A percentile compares a stretch with the other conserved stretches of the same genome.
phyloP scores from a whole-genome alignment of 2,113 vertebrate species.

The Grammomys surdaster region DNA sequence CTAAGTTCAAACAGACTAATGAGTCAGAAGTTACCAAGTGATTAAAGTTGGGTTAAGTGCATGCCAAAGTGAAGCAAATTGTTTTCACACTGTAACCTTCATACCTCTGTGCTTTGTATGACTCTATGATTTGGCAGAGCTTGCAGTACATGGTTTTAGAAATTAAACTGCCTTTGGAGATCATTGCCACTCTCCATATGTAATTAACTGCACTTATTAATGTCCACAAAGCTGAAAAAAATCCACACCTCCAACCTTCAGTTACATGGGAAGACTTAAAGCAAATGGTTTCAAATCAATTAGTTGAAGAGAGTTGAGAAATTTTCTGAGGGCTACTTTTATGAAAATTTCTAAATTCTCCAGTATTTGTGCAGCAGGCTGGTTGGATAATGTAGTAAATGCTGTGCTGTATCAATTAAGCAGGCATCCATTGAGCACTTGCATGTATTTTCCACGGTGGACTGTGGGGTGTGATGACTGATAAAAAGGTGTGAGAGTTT shows the following conservation, averaged over 20 bases:
- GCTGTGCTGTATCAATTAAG: constrained; percentile 40
- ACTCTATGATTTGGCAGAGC: constrained; percentile 62
- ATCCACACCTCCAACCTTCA: neutral
- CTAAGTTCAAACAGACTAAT: constrained; percentile 30
- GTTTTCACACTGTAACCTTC: constrained; percentile 49
- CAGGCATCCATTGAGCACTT: constrained; percentile 37
- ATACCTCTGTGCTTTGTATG: constrained; percentile 67
- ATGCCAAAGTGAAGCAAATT: constrained; percentile 28
- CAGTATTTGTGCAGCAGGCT: constrained; percentile 10
- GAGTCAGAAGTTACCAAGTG: constrained; percentile 27
- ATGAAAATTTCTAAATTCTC: constrained; percentile 65
- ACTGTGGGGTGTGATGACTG: neutral
- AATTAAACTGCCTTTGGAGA: constrained; percentile 72
- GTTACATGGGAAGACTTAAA: constrained; percentile 69
- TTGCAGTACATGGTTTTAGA: constrained; percentile 72
- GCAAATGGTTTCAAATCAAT: constrained; percentile 68
- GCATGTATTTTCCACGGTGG: neutral
- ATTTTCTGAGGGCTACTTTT: constrained; percentile 74
- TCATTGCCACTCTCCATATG: constrained; percentile 60
- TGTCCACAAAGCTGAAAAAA: constrained; percentile 56
- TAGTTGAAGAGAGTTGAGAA: constrained; percentile 67
- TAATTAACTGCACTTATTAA: constrained; percentile 73
- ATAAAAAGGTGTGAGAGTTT: neutral
- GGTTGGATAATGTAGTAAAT: constrained; percentile 41
- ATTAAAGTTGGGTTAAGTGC: neutral